A percentile compares a stretch with the other conserved stretches of the same genome.
Evolutionary conservation across 2,797 vertebrate species (phyloP).

Genomic region (Hafferia zeledoni): DNA sequence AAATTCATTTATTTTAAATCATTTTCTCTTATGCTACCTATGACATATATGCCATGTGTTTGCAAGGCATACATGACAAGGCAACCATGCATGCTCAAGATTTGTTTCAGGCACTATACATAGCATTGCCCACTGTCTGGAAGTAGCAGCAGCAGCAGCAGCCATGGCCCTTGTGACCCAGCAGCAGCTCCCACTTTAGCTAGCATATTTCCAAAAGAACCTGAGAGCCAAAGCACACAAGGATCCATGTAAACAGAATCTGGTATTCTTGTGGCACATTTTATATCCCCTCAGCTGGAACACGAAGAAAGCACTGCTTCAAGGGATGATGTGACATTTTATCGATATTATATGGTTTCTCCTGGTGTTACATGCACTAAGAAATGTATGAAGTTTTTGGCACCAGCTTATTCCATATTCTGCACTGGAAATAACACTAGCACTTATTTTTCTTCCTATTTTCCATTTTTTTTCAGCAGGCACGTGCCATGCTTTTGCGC

Average conservation of each 20-base stretch:
- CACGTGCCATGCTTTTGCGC: background rate
- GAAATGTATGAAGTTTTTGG: background rate
- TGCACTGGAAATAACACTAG: background rate
- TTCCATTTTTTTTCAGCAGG: background rate
- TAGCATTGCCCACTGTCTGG: background rate
- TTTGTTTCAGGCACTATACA: background rate
- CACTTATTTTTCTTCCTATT: background rate
- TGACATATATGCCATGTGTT: background rate
- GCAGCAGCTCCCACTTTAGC: background rate
- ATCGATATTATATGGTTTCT: background rate
- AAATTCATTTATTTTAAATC: background rate
- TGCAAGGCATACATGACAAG: background rate
- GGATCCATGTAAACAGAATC: background rate
- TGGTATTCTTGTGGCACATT: background rate
- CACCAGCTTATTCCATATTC: background rate
- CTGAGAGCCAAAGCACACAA: background rate
- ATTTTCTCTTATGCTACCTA: background rate
- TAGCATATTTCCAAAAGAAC: background rate
- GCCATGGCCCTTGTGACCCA: background rate
- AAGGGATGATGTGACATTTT: background rate
- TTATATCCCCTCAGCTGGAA: background rate
- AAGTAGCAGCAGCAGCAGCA: background rate
- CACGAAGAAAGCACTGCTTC: background rate
- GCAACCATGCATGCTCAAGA: background rate
- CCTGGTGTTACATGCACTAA: background rate